Percentiles rank a stretch among this genome's conserved stretches.
Evolutionary conservation across 1,140 invertebrate species (phyloP).

Genomic region (Aphidius ervi): DNA sequence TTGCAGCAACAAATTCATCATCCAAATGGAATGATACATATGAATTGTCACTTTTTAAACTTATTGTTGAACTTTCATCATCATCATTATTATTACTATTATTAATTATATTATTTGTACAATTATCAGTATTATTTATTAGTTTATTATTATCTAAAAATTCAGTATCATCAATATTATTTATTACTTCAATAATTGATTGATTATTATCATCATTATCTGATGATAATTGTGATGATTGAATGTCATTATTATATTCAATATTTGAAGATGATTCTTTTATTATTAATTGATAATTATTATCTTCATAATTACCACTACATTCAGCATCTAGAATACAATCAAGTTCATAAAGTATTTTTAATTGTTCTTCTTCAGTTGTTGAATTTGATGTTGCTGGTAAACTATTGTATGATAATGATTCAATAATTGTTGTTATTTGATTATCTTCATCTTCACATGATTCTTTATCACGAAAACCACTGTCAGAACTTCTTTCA

Average conservation of each 20-base stretch:
- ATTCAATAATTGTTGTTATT: slow-evolving; percentile 33
- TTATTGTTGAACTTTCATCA: slow-evolving; percentile 49
- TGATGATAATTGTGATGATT: neutral
- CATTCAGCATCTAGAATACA: slow-evolving; percentile 48
- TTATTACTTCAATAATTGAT: neutral
- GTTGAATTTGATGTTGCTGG: slow-evolving; percentile 23
- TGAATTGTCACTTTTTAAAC: slow-evolving; percentile 50
- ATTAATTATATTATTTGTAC: no score
- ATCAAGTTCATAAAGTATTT: slow-evolving; percentile 45
- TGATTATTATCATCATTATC: neutral
- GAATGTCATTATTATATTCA: no score
- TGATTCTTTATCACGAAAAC: slow-evolving; percentile 55
- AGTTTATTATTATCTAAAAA: no score
- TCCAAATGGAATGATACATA: slow-evolving; percentile 61
- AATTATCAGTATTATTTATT: no score
- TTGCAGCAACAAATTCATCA: slow-evolving; percentile 66
- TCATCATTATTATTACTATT: slow-evolving; percentile 35
- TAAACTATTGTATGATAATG: slow-evolving; percentile 3
- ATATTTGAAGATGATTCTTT: neutral
- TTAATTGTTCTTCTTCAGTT: slow-evolving; percentile 45
- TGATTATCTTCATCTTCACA: slow-evolving; percentile 51
- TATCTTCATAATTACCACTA: slow-evolving; percentile 28
- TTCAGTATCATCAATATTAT: neutral
- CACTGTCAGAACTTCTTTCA: slow-evolving; percentile 55
- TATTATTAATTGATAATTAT: slow-evolving; percentile 10